These are phyloP conservation scores for Apistogramma diplotaenia DNA, from an alignment of 2,113 vertebrate species.

Conservation along the genomic window DNA sequence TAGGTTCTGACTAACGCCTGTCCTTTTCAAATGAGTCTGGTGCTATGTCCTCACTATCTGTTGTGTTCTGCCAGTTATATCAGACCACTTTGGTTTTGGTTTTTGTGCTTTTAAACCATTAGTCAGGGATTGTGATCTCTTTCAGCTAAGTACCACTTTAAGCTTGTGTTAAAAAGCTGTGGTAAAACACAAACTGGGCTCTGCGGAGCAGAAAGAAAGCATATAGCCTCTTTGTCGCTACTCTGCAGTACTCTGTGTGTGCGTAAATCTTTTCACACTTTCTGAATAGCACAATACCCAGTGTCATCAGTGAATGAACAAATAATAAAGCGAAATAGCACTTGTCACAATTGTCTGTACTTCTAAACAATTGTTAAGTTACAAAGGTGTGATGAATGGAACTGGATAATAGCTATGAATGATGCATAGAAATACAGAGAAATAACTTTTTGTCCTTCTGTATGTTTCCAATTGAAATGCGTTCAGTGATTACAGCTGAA, in stretches of 20 bases:
- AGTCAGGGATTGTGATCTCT: conserved; percentile 29
- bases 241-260: background rate
- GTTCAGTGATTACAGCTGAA: conserved; percentile 4
- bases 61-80: background rate
- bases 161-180: conserved; percentile 35
- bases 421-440: background rate
- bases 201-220: conserved; percentile 27
- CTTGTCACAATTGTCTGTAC: conserved; percentile 13
- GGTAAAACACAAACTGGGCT: conserved; percentile 31
- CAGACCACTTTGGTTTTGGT: background rate
- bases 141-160: conserved; percentile 42
- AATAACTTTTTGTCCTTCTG: background rate
- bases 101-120: conserved; percentile 47
- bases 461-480: conserved; percentile 7
- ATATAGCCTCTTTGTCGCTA: background rate
- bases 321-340: background rate
- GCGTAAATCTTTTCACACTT: conserved; percentile 1
- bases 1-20: background rate
- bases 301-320: conserved; percentile 15
- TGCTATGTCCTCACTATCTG: background rate
- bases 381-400: conserved; percentile 1
- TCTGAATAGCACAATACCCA: conserved; percentile 13
- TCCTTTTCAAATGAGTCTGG: background rate
- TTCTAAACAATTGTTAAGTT: conserved; percentile 7
- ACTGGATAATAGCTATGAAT: background rate